Evolutionary conservation across 2,797 vertebrate genomes (phyloP), one percentile per base, ranked within the genome.

Genomic region (Erethizon dorsatum): DNA sequence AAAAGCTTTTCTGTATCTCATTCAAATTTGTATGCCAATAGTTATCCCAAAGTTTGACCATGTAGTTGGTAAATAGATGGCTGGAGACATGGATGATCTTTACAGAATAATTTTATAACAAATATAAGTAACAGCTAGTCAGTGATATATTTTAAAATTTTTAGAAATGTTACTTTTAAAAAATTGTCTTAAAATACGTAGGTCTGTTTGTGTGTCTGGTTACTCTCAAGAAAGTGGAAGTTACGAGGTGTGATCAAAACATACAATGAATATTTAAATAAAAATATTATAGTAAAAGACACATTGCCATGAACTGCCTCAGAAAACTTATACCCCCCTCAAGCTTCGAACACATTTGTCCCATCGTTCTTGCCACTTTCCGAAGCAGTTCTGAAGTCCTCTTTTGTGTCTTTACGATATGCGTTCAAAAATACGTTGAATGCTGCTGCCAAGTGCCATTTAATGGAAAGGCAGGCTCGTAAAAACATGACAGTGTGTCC

Each of bases 131-230:
- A 33, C 22, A 89, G 41, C 57, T 77, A 61, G 24, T 56, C 75
- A 65, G 12, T 78, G 59, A 54, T 41, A 41, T 1, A 54, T 82
- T 86, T 6, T 59, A 82, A 31, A 85, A 59, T 0, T 4, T 88
- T 75, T 57, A 90, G 61, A 80, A 87, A 61, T 91, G 75, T 33
- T 79, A 31, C 10, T 71, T 71, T 88, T 78, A 31, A 86, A 89
- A 83, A 50, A 6, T 11, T 8, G 4, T 57, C 31, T 82, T 92
- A 82, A 87, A 89, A 67, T 77, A 77, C 28, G 4, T 18, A 93
- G 26, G 4, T 61, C 0, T 50, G 56, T 57, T 69, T 85, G 0
- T 52, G 10, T 84, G 33, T 47, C 47, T 88, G n/a, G 37, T 33
- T 73, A 59, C 17, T 59, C 26, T 77, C 26, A 91, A 80, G 31